Conservation (phyloP, 1,140 invertebrate species). For the Sminthurides bifidus region DNA sequence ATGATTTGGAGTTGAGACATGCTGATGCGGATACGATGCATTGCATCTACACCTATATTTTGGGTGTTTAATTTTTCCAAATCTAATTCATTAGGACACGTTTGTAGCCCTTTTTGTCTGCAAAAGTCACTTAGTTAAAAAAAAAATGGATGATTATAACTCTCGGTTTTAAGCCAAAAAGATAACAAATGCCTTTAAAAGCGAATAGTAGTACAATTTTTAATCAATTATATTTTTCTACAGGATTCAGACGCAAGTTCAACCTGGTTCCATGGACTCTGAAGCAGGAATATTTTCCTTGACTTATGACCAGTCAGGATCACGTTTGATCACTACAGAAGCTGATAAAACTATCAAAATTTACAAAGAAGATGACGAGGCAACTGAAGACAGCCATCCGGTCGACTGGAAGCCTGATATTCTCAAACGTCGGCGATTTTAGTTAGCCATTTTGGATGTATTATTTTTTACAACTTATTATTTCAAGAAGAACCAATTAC, state of each 20-base stretch:
- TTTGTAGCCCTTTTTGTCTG: too few relatives aligned
- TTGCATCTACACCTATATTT: too few relatives aligned
- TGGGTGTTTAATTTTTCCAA: too few relatives aligned
- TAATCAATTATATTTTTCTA: neutral
- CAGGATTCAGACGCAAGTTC: constrained; percentile 64
- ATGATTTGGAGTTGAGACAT: neutral
- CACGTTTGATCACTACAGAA: constrained; percentile 87
- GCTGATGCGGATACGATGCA: too few relatives aligned
- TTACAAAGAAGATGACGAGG: constrained; percentile 93
- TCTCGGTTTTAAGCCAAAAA: too few relatives aligned
- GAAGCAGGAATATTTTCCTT: constrained; percentile 95
- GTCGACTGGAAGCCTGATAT: constrained; percentile 95
- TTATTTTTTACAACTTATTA: too few relatives aligned
- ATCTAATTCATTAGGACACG: too few relatives aligned
- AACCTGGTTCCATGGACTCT: constrained; percentile 98
- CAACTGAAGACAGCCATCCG: constrained; percentile 91
- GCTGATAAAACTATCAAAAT: constrained; percentile 99
- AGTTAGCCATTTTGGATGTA: too few relatives aligned
- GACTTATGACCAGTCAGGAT: constrained; percentile 86
- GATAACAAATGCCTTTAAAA: too few relatives aligned
- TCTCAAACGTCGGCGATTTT: constrained; percentile 75
- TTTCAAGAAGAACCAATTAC: too few relatives aligned
- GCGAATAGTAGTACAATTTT: constrained; percentile 1
- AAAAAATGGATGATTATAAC: too few relatives aligned
- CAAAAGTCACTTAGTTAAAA: too few relatives aligned